A percentile compares a stretch with the other conserved stretches of the same genome.
These are phyloP conservation scores for Muscina levida DNA, from an alignment of 2,888 invertebrate genomes.

Conservation along the genomic window DNA sequence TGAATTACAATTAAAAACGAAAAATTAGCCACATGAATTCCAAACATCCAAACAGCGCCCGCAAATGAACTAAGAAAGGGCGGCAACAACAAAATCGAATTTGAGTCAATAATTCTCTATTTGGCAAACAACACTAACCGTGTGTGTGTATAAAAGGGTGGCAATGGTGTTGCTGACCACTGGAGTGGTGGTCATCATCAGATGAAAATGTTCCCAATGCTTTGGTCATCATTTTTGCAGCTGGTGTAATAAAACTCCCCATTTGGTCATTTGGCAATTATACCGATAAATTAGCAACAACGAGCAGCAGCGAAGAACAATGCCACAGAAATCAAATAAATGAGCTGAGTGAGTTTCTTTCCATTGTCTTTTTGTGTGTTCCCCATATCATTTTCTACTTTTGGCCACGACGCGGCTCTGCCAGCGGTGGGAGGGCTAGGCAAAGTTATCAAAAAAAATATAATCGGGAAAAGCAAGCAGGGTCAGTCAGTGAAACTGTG, in stretches of 20 bases:
- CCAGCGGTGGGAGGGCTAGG: not conserved
- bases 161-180: slow-evolving; percentile 3
- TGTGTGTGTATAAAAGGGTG: slow-evolving; percentile 20
- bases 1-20: slow-evolving; percentile 78
- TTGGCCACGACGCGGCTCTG: not conserved
- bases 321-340: slow-evolving; percentile 68
- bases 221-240: slow-evolving; percentile 74
- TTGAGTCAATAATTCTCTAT: slow-evolving; percentile 43
- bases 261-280: slow-evolving; percentile 79
- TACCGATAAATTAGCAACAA: slow-evolving; percentile 78
- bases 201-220: slow-evolving; percentile 66
- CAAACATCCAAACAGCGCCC: slow-evolving; percentile 47
- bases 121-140: not conserved
- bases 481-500: not conserved
- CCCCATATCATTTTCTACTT: not conserved
- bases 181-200: slow-evolving; percentile 27
- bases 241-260: slow-evolving; percentile 78
- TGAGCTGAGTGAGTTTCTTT: slow-evolving; percentile 64
- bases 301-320: slow-evolving; percentile 62
- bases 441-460: slow-evolving; percentile 9
- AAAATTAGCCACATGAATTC: slow-evolving; percentile 71
- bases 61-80: slow-evolving; percentile 17
- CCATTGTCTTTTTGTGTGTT: not conserved
- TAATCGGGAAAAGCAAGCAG: not conserved
- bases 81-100: slow-evolving; percentile 48